A percentile compares a stretch with the other conserved stretches of the same genome.
These are phyloP conservation scores for Forbesichthys agassizii DNA, from an alignment of 2,113 vertebrate species.

Conservation along the genomic window DNA sequence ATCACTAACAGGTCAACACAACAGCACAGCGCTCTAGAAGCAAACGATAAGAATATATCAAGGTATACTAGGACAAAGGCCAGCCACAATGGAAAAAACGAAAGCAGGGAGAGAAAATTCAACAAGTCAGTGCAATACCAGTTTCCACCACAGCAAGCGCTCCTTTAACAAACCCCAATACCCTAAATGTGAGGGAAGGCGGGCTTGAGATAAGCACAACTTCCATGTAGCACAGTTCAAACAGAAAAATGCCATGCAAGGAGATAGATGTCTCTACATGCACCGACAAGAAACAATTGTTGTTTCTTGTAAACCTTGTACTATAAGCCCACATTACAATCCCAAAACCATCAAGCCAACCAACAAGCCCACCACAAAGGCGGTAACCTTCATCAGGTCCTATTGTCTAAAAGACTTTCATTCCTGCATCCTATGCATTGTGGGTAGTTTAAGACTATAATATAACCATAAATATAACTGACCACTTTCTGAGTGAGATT, in stretches of 20 bases:
- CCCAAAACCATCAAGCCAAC: not conserved
- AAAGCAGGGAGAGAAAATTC: conserved; percentile 37
- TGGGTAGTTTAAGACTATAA: conserved; percentile 14
- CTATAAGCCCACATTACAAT: not conserved
- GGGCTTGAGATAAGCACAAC: conserved; percentile 41
- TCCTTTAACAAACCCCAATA: conserved; percentile 39
- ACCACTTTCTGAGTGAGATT: conserved; percentile 34
- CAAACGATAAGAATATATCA: conserved; percentile 20
- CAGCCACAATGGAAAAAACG: conserved; percentile 12
- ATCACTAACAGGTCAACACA: conserved; percentile 40
- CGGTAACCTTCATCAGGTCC: conserved; percentile 2
- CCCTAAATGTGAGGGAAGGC: conserved; percentile 17
- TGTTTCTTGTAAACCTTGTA: conserved; percentile 4
- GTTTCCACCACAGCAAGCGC: conserved; percentile 54
- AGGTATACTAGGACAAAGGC: conserved; percentile 37
- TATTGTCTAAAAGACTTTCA: conserved; percentile 10
- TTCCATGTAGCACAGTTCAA: conserved; percentile 36
- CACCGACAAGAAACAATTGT: conserved; percentile 12
- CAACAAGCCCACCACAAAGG: not conserved
- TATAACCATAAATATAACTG: conserved; percentile 31
- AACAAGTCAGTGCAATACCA: conserved; percentile 73
- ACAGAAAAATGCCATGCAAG: conserved; percentile 60
- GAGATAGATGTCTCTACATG: not conserved
- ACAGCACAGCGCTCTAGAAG: conserved; percentile 37
- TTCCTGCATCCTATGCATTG: conserved; percentile 21